Base-by-base conservation (phyloP, 2,113 vertebrate genomes). In the Lampris megalopsis region DNA sequence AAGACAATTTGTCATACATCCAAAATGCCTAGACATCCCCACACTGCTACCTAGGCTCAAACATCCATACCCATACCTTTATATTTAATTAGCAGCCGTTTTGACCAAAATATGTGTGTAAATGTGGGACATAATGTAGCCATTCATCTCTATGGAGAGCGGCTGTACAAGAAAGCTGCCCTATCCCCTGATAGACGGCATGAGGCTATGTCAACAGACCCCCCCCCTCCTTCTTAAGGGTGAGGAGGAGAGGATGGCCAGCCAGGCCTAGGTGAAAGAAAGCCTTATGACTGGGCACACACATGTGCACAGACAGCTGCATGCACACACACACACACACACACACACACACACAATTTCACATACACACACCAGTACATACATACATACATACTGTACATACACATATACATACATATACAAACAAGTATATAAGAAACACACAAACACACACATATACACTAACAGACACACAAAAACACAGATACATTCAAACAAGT, bases 201-300 rank as follows among this genome's bases (percentile, higher is more conserved):
- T 86, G 86, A 82, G 86, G 62, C 86, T 88, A 82, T 90, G 88
- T 89, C 86, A 89, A 89, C 87, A 85, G 52, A 73, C 79, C 79
- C 79, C 58, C 38, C 61, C 13, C 42, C 47, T 48, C 59, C 42
- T 71, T 63, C 54, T 64, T 69, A 58, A 78, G 52, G 53, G 76
- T 82, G 80, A 79, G 80, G 81, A 76, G 63, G 71, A 53, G 50
- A 59, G 88, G 84, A 87, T 84, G 86, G 81, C 71, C 48, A 65
- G 77, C 45, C 80, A 81, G 73, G 59, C 63, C 61, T 50, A 49
- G 66, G 85, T 93, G 83, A 92, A 93, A 86, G 90, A 68, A 78
- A 72, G 71, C 79, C 83, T 92, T 92, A 89, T 91, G 64, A 85
- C 62, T 48, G 24, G 35, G 40, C 59, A 56, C 73, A 67, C 49